Conservation (phyloP, 2,888 invertebrate genomes). For the Macrophya alboannulata region DNA sequence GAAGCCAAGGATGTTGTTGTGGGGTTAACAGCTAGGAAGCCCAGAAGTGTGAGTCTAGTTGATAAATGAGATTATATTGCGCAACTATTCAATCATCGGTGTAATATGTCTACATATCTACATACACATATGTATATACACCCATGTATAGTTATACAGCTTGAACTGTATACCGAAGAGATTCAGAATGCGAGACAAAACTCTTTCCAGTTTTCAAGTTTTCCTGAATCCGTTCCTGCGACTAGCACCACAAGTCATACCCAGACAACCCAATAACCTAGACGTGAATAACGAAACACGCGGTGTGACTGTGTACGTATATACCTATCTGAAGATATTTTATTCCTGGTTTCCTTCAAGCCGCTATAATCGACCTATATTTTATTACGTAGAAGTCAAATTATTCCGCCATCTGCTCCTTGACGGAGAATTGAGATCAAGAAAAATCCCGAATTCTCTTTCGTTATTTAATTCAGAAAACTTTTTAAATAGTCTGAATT, state of each 20-base stretch:
- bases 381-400: constrained; percentile 9
- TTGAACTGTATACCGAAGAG: background rate
- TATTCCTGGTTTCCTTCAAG: background rate
- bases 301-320: background rate
- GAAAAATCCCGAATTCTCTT: constrained; percentile 35
- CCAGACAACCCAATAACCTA: background rate
- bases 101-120: background rate
- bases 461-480: constrained; percentile 35
- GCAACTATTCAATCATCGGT: constrained; percentile 25
- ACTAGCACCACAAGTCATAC: background rate
- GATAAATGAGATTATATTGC: constrained; percentile 50
- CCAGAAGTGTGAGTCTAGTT: constrained; percentile 35
- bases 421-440: constrained; percentile 22
- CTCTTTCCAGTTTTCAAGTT: background rate
- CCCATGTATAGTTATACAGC: background rate
- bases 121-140: background rate
- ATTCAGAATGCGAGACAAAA: background rate
- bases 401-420: background rate
- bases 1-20: constrained; percentile 52
- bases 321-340: background rate
- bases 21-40: constrained; percentile 32
- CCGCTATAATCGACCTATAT: constrained; percentile 11
- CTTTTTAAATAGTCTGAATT: constrained; percentile 45
- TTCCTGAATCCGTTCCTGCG: background rate
- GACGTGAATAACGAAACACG: background rate